These are phyloP conservation scores for Aphodius sticticus DNA, from an alignment of 2,888 invertebrate genomes.

Conservation along the genomic window DNA sequence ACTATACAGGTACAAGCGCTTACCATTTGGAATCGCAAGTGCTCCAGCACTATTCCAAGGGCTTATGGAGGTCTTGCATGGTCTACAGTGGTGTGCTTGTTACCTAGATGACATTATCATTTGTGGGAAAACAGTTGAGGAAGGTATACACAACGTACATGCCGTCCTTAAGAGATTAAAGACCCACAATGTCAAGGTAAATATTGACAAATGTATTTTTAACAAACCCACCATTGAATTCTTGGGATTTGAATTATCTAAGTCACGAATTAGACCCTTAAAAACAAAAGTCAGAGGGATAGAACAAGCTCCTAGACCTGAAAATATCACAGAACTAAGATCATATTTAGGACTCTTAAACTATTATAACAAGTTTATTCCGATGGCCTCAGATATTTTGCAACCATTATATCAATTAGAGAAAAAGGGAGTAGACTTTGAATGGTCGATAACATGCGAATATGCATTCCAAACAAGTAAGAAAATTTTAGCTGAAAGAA, in stretches of 20 bases:
- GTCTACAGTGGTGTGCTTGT: background rate
- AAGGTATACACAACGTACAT: conserved; percentile 25
- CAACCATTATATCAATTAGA: conserved; percentile 35
- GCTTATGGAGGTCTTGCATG: too few relatives aligned
- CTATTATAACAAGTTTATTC: conserved; percentile 33
- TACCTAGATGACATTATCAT: conserved; percentile 33
- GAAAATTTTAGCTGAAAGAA: conserved; percentile 13
- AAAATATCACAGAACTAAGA: conserved; percentile 23
- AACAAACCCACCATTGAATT: conserved; percentile 23
- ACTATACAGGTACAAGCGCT: conserved; percentile 44
- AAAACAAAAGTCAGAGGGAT: conserved; percentile 28
- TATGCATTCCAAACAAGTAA: conserved; percentile 27
- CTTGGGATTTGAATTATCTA: conserved; percentile 27
- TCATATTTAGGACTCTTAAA: conserved; percentile 35
- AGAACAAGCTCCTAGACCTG: conserved; percentile 23
- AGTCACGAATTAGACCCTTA: conserved; percentile 21
- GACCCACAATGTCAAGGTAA: conserved; percentile 23
- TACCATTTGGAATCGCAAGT: conserved; percentile 48
- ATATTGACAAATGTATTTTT: conserved; percentile 28
- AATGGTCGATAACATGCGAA: conserved; percentile 33
- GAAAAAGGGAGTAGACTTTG: conserved; percentile 31
- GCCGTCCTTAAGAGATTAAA: background rate
- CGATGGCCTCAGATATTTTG: conserved; percentile 26
- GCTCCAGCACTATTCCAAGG: conserved; percentile 46
- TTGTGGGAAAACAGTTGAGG: conserved; percentile 32